phyloP scores from a whole-genome alignment of 2,797 vertebrate species.

The Merluccius polli region DNA sequence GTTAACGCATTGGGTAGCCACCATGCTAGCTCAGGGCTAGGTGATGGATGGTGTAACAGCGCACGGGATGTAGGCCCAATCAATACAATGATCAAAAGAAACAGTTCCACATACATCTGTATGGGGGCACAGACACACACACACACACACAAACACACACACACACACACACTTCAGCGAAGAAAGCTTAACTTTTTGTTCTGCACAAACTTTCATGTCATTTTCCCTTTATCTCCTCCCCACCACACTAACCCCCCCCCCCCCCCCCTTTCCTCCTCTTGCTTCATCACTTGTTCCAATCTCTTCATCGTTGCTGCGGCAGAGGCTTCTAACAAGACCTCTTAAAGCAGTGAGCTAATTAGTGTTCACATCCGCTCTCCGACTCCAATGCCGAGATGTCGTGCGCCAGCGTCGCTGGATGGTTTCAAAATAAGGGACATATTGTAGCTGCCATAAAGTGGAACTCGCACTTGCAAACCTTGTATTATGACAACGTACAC shows the following conservation, averaged over 20 bases:
- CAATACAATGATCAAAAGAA: background rate
- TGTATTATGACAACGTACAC: background rate
- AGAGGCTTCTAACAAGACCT: constrained; percentile 28
- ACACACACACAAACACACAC: background rate
- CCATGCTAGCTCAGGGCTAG: background rate
- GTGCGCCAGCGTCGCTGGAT: constrained; percentile 43
- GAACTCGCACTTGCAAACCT: background rate
- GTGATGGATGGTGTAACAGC: background rate
- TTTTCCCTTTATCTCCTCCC: background rate
- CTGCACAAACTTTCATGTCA: background rate
- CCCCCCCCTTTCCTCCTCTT: constrained; percentile 23
- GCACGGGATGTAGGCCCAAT: background rate
- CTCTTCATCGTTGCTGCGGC: constrained; percentile 16
- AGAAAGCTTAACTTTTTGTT: background rate
- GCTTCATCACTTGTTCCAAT: constrained; percentile 15
- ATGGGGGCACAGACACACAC: background rate
- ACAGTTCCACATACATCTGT: background rate
- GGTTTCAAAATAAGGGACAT: constrained; percentile 50
- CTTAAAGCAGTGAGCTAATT: constrained; percentile 40
- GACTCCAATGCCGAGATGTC: constrained; percentile 38
- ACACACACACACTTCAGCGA: background rate
- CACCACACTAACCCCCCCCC: background rate
- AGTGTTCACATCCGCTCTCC: constrained; percentile 37
- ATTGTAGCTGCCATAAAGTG: background rate
- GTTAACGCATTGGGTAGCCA: constrained; percentile 11